Base-by-base conservation (phyloP, 1,140 invertebrate species). In the Atta colombica region DNA sequence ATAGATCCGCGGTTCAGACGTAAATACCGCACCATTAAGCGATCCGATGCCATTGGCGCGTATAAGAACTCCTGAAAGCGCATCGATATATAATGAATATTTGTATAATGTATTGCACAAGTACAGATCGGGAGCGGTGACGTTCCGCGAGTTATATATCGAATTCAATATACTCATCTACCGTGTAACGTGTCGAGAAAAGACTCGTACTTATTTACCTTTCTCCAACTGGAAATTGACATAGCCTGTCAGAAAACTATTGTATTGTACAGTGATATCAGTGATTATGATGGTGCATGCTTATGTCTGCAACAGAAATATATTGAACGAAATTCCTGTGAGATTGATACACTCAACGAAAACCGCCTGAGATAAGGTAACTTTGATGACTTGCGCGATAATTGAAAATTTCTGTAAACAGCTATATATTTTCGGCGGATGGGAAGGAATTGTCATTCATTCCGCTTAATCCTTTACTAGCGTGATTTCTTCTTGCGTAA, bases 1-100 rank as follows among this genome's bases (percentile, higher is more conserved):
- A 82, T 82, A 60, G 68, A 82, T 53, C 14, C 80, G 80, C 39
- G 80, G 80, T 82, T 68, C 68, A 82, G 80, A 82, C 80, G 80
- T 61, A 82, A 82, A 82, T 82, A 82, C 68, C 35, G 55, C 66
- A 39, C 80, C 80, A 72, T 82, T 82, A 82, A 72, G 68, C 68
- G 80, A 49, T 68, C 35, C 35, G 53, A 53, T 74, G 68, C 78
- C 35, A 82, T 82, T 82, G 78, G 78, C 39, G 78, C 53, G 53
- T 71, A 61, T 49, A 74, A 82, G 78, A 45, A 8, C 68, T 82
- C 80, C 12, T 25, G 53, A 82, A 82, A 82, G 55, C 39, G 25
- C 39, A 21, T 25, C 66, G 66, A 49, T 80, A 82, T 72, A 82
- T 74, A 82, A 82, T 72, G 80, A 82, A 82, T 82, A 82, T 82